These are phyloP conservation scores for Sitobion miscanthi DNA, from an alignment of 1,140 invertebrate species.

Conservation along the genomic window DNA sequence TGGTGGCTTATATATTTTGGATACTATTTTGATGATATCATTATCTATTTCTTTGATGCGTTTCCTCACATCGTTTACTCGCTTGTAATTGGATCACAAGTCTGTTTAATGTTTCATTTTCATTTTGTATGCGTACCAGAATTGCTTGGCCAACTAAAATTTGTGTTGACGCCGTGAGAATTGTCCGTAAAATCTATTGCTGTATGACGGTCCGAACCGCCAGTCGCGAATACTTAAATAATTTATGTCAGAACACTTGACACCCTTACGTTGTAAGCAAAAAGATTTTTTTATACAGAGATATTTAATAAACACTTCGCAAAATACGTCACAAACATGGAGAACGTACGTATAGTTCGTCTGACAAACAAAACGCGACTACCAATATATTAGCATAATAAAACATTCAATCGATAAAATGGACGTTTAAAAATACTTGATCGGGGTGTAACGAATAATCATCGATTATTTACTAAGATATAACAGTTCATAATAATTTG, in stretches of 20 bases:
- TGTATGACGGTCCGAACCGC: neutral
- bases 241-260: neutral
- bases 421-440: too few species aligned
- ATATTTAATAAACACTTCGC: neutral
- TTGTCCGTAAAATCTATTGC: neutral
- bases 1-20: conserved; percentile 19
- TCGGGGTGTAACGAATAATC: too few species aligned
- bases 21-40: neutral
- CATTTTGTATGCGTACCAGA: neutral
- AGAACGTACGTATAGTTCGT: neutral
- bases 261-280: neutral
- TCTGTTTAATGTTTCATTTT: neutral
- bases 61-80: neutral
- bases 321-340: neutral
- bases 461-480: too few species aligned
- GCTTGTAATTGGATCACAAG: neutral
- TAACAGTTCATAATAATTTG: too few species aligned
- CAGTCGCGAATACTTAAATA: neutral
- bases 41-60: neutral
- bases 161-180: neutral
- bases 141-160: neutral
- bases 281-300: neutral
- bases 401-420: too few species aligned
- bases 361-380: neutral
- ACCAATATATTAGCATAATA: too few species aligned